phyloP scores from a whole-genome alignment of 1,140 invertebrate species.

The Pemphigus obesinymphae region DNA sequence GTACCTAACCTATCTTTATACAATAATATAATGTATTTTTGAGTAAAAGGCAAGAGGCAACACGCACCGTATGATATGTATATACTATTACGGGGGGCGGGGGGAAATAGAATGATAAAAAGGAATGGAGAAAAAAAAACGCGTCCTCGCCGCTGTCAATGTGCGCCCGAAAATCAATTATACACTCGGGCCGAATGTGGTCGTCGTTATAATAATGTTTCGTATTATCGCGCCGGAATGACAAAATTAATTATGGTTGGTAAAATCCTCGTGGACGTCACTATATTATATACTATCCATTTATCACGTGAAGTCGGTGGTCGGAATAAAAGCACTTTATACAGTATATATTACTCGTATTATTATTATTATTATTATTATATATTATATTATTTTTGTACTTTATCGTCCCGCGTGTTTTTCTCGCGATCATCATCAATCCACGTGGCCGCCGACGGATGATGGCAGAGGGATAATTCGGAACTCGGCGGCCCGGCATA shows the following conservation, averaged over 20 bases:
- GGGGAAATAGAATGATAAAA: neutral
- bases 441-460: neutral
- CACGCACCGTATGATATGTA: neutral
- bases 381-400: too few relatives aligned
- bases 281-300: neutral
- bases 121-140: neutral
- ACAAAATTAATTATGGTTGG: constrained; percentile 14
- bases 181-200: neutral
- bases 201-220: neutral
- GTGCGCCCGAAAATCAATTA: neutral
- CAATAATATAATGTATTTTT: neutral
- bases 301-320: neutral
- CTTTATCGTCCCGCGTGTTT: too few relatives aligned
- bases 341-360: too few relatives aligned
- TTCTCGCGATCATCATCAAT: neutral
- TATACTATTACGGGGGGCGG: neutral
- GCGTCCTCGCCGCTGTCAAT: neutral
- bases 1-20: too few relatives aligned
- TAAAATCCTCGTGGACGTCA: neutral
- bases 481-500: neutral
- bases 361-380: too few relatives aligned
- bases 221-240: neutral
- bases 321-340: too few relatives aligned
- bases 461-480: neutral
- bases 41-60: neutral